Conservation (phyloP, 2,113 vertebrate genomes). For the Heloderma charlesbogerti region DNA sequence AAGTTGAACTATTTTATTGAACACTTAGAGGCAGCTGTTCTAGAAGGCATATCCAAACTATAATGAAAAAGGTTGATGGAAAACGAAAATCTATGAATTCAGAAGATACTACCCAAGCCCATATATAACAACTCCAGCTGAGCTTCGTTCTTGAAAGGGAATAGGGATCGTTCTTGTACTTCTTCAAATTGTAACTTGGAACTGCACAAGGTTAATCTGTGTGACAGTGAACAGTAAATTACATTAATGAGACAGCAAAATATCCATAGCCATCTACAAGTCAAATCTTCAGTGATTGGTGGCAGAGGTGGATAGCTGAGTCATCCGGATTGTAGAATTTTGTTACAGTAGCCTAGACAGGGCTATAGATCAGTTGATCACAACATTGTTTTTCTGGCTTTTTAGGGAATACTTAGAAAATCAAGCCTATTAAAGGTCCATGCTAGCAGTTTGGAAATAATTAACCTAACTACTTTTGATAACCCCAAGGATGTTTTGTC, state of each 20-base stretch:
- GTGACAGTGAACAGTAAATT: constrained; percentile 80
- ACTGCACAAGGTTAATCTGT: constrained; percentile 82
- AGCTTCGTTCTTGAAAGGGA: constrained; percentile 36
- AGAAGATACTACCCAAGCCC: constrained; percentile 30
- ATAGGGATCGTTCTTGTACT: constrained; percentile 1
- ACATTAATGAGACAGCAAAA: constrained; percentile 76
- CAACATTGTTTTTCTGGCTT: constrained; percentile 69
- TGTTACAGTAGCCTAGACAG: constrained; percentile 72
- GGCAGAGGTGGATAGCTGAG: constrained; percentile 78
- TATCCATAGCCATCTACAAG: constrained; percentile 76
- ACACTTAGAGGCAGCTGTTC: constrained; percentile 39
- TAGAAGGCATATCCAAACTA: constrained; percentile 29
- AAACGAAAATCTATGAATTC: constrained; percentile 52
- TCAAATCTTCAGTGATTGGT: constrained; percentile 78
- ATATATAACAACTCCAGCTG: constrained; percentile 40
- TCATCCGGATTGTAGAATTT: constrained; percentile 78
- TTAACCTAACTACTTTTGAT: neutral
- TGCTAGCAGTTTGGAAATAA: constrained; percentile 15
- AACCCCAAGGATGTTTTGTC: neutral
- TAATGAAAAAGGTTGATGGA: neutral
- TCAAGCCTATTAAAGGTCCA: constrained; percentile 20
- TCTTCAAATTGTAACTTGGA: constrained; percentile 40
- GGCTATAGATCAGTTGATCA: constrained; percentile 77
- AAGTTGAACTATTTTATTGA: constrained; percentile 31
- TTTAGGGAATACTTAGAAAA: constrained; percentile 37